Evolutionary conservation across 2,113 vertebrate genomes (phyloP).

Genomic region (Oenanthe oenanthe): DNA sequence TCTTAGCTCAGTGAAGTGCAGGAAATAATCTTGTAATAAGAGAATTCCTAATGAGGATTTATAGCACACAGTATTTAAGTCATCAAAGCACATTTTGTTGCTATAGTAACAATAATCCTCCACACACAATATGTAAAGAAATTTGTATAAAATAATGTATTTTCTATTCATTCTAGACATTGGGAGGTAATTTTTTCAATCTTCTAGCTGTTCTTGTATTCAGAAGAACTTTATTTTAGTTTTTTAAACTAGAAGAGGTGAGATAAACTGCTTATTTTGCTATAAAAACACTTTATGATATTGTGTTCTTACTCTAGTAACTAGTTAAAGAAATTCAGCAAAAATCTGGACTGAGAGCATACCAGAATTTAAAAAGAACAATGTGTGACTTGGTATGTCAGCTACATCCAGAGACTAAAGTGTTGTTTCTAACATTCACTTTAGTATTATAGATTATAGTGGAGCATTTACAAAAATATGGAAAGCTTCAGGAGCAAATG

Average conservation of each 20-base stretch:
- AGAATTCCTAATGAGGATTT: slow-evolving; percentile 9
- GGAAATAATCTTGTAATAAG: not conserved
- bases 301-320: not conserved
- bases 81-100: slow-evolving; percentile 12
- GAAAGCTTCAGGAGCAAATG: not conserved
- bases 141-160: not conserved
- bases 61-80: not conserved
- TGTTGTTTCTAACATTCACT: not conserved
- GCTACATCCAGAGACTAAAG: not conserved
- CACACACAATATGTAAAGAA: not conserved
- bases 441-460: not conserved
- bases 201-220: not conserved
- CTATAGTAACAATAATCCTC: not conserved
- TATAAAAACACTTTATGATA: not conserved
- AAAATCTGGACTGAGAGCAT: not conserved
- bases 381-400: not conserved
- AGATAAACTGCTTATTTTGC: not conserved
- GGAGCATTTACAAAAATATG: not conserved
- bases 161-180: not conserved
- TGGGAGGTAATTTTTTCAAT: not conserved
- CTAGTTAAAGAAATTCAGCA: not conserved
- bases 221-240: not conserved
- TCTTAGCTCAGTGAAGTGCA: not conserved
- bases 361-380: not conserved
- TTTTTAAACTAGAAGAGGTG: not conserved